phyloP scores from a whole-genome alignment of 2,797 vertebrate species.

The Dallia pectoralis region DNA sequence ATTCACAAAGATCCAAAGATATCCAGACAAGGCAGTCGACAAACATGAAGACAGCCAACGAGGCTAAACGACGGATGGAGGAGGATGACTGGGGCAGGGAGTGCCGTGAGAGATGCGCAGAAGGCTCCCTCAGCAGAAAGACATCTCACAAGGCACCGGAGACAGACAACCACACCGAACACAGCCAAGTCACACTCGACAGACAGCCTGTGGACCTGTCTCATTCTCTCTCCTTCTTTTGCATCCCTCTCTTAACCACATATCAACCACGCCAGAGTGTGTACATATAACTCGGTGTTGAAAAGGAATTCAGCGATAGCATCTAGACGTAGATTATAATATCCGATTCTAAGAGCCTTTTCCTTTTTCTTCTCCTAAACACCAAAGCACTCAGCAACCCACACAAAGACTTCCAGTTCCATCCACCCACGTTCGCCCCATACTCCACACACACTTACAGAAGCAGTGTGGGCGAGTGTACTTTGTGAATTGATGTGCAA shows the following conservation, averaged over 20 bases:
- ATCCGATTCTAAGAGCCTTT: background rate
- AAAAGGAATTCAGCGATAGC: background rate
- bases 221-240: background rate
- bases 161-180: slow-evolving; percentile 1
- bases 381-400: slow-evolving; percentile 14
- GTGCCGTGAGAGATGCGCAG: background rate
- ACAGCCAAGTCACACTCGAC: slow-evolving; percentile 13
- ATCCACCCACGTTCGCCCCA: slow-evolving; percentile 14
- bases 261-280: background rate
- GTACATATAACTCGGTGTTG: background rate
- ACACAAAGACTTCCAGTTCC: slow-evolving; percentile 2
- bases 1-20: background rate
- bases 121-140: slow-evolving; percentile 4
- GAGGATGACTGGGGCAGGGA: slow-evolving; percentile 1
- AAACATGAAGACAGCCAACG: background rate
- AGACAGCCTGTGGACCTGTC: background rate
- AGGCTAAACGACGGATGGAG: background rate
- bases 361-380: background rate
- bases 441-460: background rate
- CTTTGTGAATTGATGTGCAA: background rate
- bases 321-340: background rate
- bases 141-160: slow-evolving; percentile 35
- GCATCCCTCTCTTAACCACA: background rate
- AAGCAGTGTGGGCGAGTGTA: background rate
- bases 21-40: too few relatives aligned